A percentile compares a stretch with the other conserved stretches of the same genome.
Evolutionary conservation across 2,888 invertebrate species (phyloP).

Genomic region (Sinhomidia bicolor): DNA sequence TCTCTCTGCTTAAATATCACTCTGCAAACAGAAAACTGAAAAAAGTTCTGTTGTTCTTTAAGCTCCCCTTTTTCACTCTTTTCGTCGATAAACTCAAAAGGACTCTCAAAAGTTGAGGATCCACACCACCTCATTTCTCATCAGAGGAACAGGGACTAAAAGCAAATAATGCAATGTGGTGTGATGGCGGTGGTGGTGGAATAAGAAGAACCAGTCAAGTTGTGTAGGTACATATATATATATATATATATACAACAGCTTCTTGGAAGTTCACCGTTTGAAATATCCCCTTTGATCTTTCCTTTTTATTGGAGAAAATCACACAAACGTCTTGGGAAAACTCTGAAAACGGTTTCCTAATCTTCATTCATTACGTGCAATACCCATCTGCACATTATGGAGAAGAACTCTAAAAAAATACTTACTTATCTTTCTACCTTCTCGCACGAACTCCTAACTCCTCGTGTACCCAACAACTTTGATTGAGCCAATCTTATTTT

Average conservation of each 20-base stretch:
- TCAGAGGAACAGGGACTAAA: too few species aligned
- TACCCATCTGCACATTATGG: too few species aligned
- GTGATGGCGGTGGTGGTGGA: too few species aligned
- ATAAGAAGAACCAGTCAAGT: too few species aligned
- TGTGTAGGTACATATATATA: too few species aligned
- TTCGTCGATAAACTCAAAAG: neutral
- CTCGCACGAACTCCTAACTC: too few species aligned
- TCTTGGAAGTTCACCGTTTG: neutral
- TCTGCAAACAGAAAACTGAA: neutral
- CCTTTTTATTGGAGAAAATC: neutral
- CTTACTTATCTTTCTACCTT: too few species aligned
- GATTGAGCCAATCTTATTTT: too few species aligned
- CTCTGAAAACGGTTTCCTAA: neutral
- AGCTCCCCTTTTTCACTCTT: neutral
- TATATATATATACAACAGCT: neutral
- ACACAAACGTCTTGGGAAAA: conserved; percentile 14
- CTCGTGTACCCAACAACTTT: too few species aligned
- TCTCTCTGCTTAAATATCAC: neutral
- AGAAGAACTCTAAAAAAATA: too few species aligned
- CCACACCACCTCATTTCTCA: conserved; percentile 65
- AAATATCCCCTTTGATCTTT: conserved; percentile 31
- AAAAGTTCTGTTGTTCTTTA: conserved; percentile 19
- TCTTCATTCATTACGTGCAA: conserved; percentile 3
- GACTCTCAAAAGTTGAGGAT: conserved; percentile 29
- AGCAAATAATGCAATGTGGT: too few species aligned